Percentiles rank a stretch among this genome's conserved stretches.
Evolutionary conservation across 2,797 vertebrate species (phyloP).

Genomic region (Megalops cyprinoides): DNA sequence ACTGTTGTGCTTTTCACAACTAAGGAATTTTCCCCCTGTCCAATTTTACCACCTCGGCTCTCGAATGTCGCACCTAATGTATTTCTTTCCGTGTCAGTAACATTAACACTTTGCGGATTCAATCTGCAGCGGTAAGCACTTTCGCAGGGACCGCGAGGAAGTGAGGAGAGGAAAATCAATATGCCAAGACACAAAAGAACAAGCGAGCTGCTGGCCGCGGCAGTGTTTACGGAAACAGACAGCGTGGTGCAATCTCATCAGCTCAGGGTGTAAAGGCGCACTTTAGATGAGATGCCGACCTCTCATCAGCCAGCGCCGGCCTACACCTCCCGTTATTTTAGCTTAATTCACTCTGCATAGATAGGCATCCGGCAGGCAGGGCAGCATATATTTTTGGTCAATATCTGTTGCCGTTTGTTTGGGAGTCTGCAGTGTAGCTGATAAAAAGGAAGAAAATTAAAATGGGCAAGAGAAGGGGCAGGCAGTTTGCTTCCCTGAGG

Average conservation of each 20-base stretch:
- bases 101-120: conserved; percentile 5
- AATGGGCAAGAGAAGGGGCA: neutral
- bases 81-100: conserved; percentile 23
- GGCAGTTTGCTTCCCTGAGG: neutral
- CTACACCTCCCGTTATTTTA: conserved; percentile 2
- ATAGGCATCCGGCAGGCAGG: neutral
- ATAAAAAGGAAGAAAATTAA: neutral
- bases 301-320: conserved; percentile 23
- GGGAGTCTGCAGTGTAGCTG: neutral
- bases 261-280: conserved; percentile 23
- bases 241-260: conserved; percentile 41
- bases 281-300: conserved; percentile 19
- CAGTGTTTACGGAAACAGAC: conserved; percentile 33
- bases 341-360: conserved; percentile 22
- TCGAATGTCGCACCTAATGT: neutral
- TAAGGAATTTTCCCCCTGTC: neutral
- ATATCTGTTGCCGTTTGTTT: neutral
- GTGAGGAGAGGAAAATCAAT: conserved; percentile 41
- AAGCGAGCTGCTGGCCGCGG: conserved; percentile 22
- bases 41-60: neutral
- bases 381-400: neutral
- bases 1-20: neutral
- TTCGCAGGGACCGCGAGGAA: conserved; percentile 16
- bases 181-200: conserved; percentile 35
- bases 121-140: conserved; percentile 32